Conservation (phyloP, 2,797 vertebrate species). For the Chrosomus eos region DNA sequence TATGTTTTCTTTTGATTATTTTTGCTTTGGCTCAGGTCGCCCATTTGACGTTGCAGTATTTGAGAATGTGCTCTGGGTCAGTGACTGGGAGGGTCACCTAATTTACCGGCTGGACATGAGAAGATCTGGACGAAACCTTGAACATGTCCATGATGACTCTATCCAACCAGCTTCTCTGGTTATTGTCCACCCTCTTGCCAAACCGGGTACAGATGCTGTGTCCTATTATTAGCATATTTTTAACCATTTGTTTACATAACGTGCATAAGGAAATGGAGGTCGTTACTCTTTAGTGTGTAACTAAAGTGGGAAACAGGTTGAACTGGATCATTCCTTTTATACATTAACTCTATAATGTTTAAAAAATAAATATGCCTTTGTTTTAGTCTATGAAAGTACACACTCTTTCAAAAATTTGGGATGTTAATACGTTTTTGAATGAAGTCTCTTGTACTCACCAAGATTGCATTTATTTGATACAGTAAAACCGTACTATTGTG, state of each 20-base stretch:
- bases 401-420: background rate
- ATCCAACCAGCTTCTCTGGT: slow-evolving; percentile 87
- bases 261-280: background rate
- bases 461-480: background rate
- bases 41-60: slow-evolving; percentile 89
- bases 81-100: slow-evolving; percentile 82
- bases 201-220: slow-evolving; percentile 83
- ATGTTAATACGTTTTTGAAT: background rate
- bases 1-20: background rate
- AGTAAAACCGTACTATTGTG: background rate
- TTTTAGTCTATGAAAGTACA: background rate
- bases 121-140: slow-evolving; percentile 79
- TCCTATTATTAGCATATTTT: background rate
- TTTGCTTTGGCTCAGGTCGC: slow-evolving; percentile 73
- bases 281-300: background rate
- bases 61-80: slow-evolving; percentile 90
- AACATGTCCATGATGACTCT: slow-evolving; percentile 81
- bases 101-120: slow-evolving; percentile 86
- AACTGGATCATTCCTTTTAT: background rate
- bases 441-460: too few species aligned
- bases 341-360: background rate
- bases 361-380: background rate
- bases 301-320: background rate
- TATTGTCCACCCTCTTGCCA: slow-evolving; percentile 90
- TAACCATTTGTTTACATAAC: background rate